Conservation (phyloP, 2,888 invertebrate genomes). For the Drosophila testacea region DNA sequence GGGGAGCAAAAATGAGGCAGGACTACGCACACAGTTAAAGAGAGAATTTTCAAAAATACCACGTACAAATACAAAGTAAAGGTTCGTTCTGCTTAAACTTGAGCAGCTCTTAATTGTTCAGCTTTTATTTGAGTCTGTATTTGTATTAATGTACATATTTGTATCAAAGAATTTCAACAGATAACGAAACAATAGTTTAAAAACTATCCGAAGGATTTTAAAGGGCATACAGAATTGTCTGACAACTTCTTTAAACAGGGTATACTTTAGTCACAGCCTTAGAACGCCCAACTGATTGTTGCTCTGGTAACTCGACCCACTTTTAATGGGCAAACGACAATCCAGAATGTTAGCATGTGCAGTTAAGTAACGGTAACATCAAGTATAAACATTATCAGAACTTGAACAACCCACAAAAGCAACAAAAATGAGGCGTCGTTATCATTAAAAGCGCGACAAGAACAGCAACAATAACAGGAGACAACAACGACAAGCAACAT, state of each 20-base stretch:
- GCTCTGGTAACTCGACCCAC: constrained; percentile 30
- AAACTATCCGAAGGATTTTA: no score
- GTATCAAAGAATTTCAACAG: no score
- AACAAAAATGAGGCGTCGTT: constrained; percentile 40
- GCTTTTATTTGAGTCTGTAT: no score
- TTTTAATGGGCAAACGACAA: constrained; percentile 57
- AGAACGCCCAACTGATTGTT: not conserved
- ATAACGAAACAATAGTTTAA: no score
- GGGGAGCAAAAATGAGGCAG: constrained; percentile 7
- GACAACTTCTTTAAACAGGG: constrained; percentile 13
- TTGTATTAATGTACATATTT: no score
- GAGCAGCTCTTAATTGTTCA: no score
- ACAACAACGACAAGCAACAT: constrained; percentile 39
- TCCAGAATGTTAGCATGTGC: constrained; percentile 75
- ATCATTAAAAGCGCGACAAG: constrained; percentile 63
- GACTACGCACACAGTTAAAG: not conserved
- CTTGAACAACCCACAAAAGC: constrained; percentile 26
- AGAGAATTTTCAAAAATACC: constrained; percentile 13
- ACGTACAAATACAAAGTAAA: not conserved
- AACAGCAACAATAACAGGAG: constrained; percentile 14
- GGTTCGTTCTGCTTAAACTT: not conserved
- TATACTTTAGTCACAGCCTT: constrained; percentile 13
- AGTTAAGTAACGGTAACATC: constrained; percentile 74
- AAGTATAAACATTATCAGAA: constrained; percentile 54
- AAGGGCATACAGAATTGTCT: no score